These are phyloP conservation scores for Conistra vaccinii DNA, from an alignment of 2,888 invertebrate genomes.

Conservation along the genomic window DNA sequence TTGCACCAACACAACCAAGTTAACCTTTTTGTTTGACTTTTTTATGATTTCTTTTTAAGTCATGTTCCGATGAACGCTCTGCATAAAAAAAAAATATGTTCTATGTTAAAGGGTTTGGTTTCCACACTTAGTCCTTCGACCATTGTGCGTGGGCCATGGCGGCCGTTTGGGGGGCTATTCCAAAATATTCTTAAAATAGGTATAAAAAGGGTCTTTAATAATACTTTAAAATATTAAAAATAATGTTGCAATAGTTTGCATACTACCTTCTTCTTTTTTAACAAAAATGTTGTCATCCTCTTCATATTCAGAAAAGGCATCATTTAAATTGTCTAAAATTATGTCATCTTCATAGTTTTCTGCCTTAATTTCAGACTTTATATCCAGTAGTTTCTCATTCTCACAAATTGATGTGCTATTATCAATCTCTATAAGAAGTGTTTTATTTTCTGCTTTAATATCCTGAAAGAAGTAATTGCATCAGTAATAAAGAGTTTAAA, in stretches of 20 bases:
- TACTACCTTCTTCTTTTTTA: constrained; percentile 46
- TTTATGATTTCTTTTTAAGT: not conserved
- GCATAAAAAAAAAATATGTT: not conserved
- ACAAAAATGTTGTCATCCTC: constrained; percentile 18
- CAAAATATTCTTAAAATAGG: not conserved
- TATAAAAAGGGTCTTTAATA: not conserved
- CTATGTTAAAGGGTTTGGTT: too few species aligned
- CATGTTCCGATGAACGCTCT: not conserved
- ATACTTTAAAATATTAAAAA: not conserved
- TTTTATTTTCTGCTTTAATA: constrained; percentile 54
- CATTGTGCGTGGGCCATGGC: too few species aligned
- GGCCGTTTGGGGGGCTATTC: too few species aligned
- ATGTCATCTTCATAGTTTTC: constrained; percentile 43
- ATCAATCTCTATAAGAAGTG: constrained; percentile 13
- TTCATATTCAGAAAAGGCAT: constrained; percentile 39
- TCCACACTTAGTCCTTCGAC: too few species aligned
- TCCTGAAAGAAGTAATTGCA: constrained; percentile 47
- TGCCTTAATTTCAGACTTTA: constrained; percentile 62
- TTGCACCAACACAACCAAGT: not conserved
- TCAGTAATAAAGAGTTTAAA: not conserved
- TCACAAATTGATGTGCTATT: constrained; percentile 2
- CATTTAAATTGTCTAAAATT: constrained; percentile 25
- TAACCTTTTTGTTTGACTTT: not conserved
- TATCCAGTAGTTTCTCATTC: constrained; percentile 12
- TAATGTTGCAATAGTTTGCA: not conserved